A percentile compares a stretch with the other conserved stretches of the same genome.
Evolutionary conservation across 2,797 vertebrate genomes (phyloP).

Genomic region (Danio kyathit): DNA sequence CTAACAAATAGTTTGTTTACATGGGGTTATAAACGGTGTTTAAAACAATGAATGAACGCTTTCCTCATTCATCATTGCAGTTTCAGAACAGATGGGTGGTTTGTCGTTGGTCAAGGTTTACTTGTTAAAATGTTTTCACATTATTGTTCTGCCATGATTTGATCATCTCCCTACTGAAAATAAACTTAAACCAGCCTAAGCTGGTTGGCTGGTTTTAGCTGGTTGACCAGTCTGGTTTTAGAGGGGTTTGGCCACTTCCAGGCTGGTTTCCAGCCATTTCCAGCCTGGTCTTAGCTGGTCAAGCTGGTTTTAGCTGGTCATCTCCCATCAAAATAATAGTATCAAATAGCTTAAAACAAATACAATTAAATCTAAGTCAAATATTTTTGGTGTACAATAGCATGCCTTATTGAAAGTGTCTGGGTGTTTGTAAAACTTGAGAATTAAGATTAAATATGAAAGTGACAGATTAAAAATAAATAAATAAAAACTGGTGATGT

Average conservation of each 20-base stretch:
- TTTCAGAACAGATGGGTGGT: background rate
- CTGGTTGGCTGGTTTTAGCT: too few species aligned
- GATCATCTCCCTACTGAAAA: too few species aligned
- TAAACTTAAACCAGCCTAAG: too few species aligned
- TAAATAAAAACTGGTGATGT: background rate
- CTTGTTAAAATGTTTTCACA: background rate
- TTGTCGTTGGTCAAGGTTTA: constrained; percentile 10
- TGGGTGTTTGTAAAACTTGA: constrained; percentile 23
- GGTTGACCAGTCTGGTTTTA: too few species aligned
- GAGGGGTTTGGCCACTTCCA: too few species aligned
- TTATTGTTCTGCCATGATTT: background rate
- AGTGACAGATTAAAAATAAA: background rate
- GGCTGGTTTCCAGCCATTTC: too few species aligned
- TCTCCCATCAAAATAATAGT: background rate
- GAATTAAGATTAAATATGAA: constrained; percentile 5
- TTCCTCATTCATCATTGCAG: background rate
- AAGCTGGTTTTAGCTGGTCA: too few species aligned
- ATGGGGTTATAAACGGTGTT: too few species aligned
- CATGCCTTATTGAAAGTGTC: constrained; percentile 29
- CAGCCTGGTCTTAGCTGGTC: too few species aligned
- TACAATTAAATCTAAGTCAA: background rate
- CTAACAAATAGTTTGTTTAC: too few species aligned
- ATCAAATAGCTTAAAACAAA: background rate
- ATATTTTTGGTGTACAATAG: constrained; percentile 30
- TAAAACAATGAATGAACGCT: constrained; percentile 1